Base-by-base conservation (phyloP, 2,888 invertebrate species). In the Eupithecia inturbata region DNA sequence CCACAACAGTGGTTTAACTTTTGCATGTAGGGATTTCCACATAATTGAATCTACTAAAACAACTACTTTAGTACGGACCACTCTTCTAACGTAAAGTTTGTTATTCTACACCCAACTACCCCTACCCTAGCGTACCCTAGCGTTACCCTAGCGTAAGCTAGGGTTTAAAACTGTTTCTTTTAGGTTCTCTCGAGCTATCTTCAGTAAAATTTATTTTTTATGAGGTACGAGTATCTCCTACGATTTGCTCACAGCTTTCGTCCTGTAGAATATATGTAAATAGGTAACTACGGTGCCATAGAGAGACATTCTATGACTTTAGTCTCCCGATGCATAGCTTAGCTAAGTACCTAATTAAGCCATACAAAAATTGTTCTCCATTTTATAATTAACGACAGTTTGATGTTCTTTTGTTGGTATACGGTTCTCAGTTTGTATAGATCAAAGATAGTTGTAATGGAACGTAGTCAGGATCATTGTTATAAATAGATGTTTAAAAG, bases 11-110 rank as follows among this genome's bases (percentile, higher is more conserved):
- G 14, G 66, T 14, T n/a, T n/a, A 31, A 66, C 36, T 22, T 66
- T 39, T 39, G n/a, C n/a, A n/a, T n/a, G n/a, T n/a, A 66, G 66
- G 66, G 7, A 39, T 66, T 66, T 66, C 66, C 66, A 66, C 66
- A 66, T 41, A 66, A 66, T 41, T 66, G 66, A 66, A 39, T 14
- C 26, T 12, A 41, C 33, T 66, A 66, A 64, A 39, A 39, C 64
- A 39, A 66, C 16, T 26, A 39, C 14, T 66, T 66, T 66, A 64
- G 22, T n/a, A 31, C 16, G 28, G 31, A 67, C 39, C 36, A 66
- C 36, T 9, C 9, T 36, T 16, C 66, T 31, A 36, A 22, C 64
- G 26, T n/a, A 39, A 64, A 66, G 66, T 41, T 66, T 26, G 39
- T 14, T 66, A 66, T 66, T 66, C 66, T 66, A 36, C 22, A 66